Conservation (phyloP, 2,113 vertebrate genomes). For the Callorhinus ursinus region DNA sequence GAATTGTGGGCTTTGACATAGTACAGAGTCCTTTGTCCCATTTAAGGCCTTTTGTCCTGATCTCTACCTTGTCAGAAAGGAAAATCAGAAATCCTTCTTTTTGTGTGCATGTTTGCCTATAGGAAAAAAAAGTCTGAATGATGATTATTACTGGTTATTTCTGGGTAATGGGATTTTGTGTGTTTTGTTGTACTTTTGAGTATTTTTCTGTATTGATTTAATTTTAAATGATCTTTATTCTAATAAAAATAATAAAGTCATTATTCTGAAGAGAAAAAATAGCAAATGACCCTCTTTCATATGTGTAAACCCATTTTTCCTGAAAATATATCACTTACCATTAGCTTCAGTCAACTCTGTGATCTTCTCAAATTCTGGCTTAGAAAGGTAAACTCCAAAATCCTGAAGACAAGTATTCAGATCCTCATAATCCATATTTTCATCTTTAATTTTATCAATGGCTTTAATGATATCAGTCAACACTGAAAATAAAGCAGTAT, state of each 20-base stretch:
- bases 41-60: not conserved
- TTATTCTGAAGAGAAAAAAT: not conserved
- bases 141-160: not conserved
- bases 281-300: not conserved
- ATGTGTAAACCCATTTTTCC: not conserved
- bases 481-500: conserved; percentile 57
- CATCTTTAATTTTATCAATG: conserved; percentile 39
- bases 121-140: not conserved
- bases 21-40: not conserved
- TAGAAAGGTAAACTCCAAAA: conserved; percentile 70
- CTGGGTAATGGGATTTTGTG: not conserved
- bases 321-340: conserved; percentile 55
- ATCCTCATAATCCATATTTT: conserved; percentile 15
- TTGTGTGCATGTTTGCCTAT: not conserved
- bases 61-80: not conserved
- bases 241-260: not conserved
- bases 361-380: conserved; percentile 64
- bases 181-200: not conserved
- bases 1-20: not conserved
- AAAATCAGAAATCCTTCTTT: conserved; percentile 13
- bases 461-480: conserved; percentile 49
- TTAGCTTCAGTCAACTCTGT: not conserved
- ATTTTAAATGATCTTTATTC: not conserved
- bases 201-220: not conserved
- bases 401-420: conserved; percentile 59